These are phyloP conservation scores for Aleiodes testaceus DNA, from an alignment of 2,888 invertebrate genomes.

Conservation along the genomic window DNA sequence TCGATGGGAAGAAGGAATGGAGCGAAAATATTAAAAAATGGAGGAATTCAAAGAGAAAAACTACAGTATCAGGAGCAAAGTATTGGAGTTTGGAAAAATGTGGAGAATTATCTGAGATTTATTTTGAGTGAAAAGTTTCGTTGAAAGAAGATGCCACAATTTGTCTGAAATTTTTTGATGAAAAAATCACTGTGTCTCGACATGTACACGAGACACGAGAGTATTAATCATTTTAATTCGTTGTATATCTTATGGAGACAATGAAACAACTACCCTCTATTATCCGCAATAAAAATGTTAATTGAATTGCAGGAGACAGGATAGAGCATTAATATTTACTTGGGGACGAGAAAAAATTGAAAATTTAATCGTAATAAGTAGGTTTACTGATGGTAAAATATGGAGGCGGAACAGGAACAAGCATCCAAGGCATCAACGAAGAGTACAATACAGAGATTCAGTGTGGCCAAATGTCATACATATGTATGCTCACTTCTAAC, in stretches of 20 bases:
- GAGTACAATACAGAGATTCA: too few species aligned
- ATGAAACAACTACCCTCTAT: conserved; percentile 7
- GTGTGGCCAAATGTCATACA: conserved; percentile 58
- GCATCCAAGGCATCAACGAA: too few species aligned
- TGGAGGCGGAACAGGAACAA: conserved; percentile 23
- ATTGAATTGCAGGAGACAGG: conserved; percentile 17
- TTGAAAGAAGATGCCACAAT: too few species aligned
- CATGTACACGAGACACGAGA: not conserved
- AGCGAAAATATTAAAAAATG: too few species aligned
- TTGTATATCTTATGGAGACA: conserved; percentile 25
- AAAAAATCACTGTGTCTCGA: not conserved
- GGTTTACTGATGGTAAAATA: not conserved
- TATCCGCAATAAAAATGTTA: conserved; percentile 20
- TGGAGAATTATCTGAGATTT: too few species aligned
- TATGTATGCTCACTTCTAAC: conserved; percentile 62
- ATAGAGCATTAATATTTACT: conserved; percentile 12
- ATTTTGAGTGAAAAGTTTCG: too few species aligned
- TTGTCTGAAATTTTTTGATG: too few species aligned
- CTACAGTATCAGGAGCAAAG: too few species aligned
- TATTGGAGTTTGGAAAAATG: too few species aligned
- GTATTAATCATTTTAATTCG: conserved; percentile 12
- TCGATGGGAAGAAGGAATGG: too few species aligned
- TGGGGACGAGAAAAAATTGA: not conserved
- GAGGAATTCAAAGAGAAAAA: too few species aligned
- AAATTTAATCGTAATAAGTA: conserved; percentile 18